phyloP scores from a whole-genome alignment of 2,113 vertebrate species.

The Psittacula cyanocephala region DNA sequence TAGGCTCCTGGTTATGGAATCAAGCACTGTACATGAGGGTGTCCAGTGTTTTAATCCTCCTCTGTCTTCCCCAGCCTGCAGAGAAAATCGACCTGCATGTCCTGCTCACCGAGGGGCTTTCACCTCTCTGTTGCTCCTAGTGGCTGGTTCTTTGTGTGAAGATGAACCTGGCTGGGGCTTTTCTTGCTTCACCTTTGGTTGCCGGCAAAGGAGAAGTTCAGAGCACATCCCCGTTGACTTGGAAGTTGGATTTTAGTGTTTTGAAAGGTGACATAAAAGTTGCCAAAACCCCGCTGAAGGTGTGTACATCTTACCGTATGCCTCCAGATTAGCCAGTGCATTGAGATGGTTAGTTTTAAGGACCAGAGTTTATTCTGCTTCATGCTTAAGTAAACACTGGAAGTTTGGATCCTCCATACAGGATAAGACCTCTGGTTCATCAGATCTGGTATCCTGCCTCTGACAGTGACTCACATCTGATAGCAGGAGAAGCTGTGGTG shows the following conservation, averaged over 20 bases:
- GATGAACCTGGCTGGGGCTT: neutral
- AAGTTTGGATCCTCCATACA: slow-evolving; percentile 24
- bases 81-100: neutral
- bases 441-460: slow-evolving; percentile 27
- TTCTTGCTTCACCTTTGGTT: neutral
- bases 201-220: neutral
- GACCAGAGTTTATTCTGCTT: slow-evolving; percentile 66
- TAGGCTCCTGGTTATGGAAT: neutral
- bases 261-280: slow-evolving; percentile 10
- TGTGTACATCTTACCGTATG: slow-evolving; percentile 48
- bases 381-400: slow-evolving; percentile 65
- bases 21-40: neutral
- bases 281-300: slow-evolving; percentile 37
- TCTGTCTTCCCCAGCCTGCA: neutral
- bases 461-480: slow-evolving; percentile 49
- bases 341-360: slow-evolving; percentile 71
- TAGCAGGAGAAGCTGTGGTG: neutral
- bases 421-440: slow-evolving; percentile 49
- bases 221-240: neutral
- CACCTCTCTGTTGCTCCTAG: neutral
- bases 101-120: neutral
- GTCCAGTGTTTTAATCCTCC: neutral
- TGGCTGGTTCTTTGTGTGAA: neutral
- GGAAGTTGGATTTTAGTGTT: neutral
- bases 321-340: slow-evolving; percentile 46